Percentiles rank a stretch among this genome's conserved stretches.
phyloP scores from a whole-genome alignment of 2,888 invertebrate genomes.

The Halictus ligatus region DNA sequence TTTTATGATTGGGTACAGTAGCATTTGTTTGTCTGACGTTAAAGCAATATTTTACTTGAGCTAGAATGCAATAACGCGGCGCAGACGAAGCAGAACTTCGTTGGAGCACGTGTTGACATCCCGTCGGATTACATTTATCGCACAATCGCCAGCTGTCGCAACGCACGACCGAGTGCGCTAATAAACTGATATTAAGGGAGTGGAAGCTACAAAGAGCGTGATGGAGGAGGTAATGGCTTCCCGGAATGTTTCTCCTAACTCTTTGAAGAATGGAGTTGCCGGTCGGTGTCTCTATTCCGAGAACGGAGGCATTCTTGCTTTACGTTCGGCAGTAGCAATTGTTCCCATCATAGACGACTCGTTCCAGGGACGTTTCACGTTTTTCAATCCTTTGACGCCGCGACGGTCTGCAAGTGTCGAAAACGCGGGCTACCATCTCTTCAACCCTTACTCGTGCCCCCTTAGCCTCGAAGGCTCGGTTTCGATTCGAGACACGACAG shows the following conservation, averaged over 20 bases:
- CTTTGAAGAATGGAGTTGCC: conserved; percentile 35
- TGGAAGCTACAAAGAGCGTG: neutral
- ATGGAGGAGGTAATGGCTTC: conserved; percentile 21
- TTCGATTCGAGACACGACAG: neutral
- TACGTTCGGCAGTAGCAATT: neutral
- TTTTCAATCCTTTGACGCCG: conserved; percentile 11
- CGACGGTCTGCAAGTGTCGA: neutral
- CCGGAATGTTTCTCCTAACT: conserved; percentile 4
- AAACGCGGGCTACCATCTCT: neutral
- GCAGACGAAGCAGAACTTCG: neutral
- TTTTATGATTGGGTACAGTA: neutral
- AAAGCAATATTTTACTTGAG: neutral
- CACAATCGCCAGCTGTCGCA: neutral
- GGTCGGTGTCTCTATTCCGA: conserved; percentile 19
- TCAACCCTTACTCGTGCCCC: neutral
- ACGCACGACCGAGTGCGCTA: neutral
- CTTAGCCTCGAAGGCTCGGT: too few relatives aligned
- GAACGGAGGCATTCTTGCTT: conserved; percentile 8
- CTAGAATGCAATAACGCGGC: neutral
- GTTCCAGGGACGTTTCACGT: neutral
- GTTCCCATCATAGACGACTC: neutral
- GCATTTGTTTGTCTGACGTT: too few relatives aligned
- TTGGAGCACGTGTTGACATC: neutral
- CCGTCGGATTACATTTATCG: neutral
- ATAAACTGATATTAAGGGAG: neutral